phyloP scores from a whole-genome alignment of 2,113 vertebrate genomes.

The Gallinago jamesoni region DNA sequence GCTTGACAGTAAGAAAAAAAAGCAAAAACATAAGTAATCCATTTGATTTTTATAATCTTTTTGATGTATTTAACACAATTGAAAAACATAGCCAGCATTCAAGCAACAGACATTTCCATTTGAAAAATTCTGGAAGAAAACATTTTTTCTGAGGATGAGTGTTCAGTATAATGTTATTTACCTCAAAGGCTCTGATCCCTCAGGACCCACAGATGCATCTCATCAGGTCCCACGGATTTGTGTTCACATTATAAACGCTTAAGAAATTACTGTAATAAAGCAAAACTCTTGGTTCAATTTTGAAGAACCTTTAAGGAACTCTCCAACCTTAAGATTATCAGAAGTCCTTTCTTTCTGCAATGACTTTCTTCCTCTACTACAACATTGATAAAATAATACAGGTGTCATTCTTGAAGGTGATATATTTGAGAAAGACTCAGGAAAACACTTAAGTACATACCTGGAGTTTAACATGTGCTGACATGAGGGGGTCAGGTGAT shows the following conservation, averaged over 20 bases:
- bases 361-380: not conserved
- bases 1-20: not conserved
- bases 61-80: not conserved
- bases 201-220: not conserved
- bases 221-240: not conserved
- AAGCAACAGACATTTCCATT: not conserved
- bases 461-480: not conserved
- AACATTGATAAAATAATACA: not conserved
- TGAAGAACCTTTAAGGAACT: not conserved
- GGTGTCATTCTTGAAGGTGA: not conserved
- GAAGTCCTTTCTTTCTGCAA: not conserved
- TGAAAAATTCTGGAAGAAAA: not conserved
- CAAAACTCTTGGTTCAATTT: not conserved
- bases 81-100: not conserved
- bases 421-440: not conserved
- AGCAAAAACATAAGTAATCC: not conserved
- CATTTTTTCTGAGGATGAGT: not conserved
- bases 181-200: not conserved
- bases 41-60: not conserved
- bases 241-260: not conserved
- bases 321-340: not conserved
- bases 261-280: not conserved
- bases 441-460: not conserved
- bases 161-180: not conserved
- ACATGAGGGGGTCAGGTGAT: not conserved